Conservation (phyloP, 1,140 invertebrate genomes). For the Stegodyphus mimosarum region DNA sequence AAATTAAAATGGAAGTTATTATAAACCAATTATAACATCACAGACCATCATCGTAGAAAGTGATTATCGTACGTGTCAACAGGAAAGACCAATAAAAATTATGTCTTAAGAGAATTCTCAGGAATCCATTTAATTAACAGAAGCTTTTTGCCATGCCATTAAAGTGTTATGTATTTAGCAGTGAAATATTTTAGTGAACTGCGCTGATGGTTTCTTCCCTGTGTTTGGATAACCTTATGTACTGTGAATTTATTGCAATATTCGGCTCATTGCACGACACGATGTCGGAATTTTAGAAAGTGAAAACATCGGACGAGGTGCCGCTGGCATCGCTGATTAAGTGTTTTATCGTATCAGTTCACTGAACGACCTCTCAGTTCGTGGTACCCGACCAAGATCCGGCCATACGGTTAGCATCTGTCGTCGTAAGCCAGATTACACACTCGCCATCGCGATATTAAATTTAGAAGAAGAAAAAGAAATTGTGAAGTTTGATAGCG, state of each 20-base stretch:
- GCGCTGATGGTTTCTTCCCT: neutral
- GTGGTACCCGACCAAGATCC: neutral
- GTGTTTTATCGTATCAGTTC: constrained; percentile 36
- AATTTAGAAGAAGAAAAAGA: neutral
- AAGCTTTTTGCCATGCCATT: neutral
- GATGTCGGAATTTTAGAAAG: too few relatives aligned
- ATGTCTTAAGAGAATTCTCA: too few relatives aligned
- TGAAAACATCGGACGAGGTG: too few relatives aligned
- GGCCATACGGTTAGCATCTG: constrained; percentile 32
- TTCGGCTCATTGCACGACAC: neutral
- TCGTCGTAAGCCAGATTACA: neutral
- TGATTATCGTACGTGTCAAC: too few relatives aligned
- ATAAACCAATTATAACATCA: too few relatives aligned
- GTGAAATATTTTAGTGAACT: neutral
- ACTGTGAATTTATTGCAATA: neutral
- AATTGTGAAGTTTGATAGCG: too few relatives aligned
- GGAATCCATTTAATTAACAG: neutral
- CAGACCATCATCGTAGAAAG: too few relatives aligned
- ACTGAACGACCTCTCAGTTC: constrained; percentile 12
- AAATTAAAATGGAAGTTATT: too few relatives aligned
- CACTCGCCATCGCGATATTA: neutral
- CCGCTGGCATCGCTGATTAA: constrained; percentile 12
- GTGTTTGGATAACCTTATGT: neutral
- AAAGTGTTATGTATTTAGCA: neutral
- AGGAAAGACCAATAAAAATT: too few relatives aligned